Conservation (phyloP, 2,797 vertebrate genomes). For the Buphagus erythrorhynchus region DNA sequence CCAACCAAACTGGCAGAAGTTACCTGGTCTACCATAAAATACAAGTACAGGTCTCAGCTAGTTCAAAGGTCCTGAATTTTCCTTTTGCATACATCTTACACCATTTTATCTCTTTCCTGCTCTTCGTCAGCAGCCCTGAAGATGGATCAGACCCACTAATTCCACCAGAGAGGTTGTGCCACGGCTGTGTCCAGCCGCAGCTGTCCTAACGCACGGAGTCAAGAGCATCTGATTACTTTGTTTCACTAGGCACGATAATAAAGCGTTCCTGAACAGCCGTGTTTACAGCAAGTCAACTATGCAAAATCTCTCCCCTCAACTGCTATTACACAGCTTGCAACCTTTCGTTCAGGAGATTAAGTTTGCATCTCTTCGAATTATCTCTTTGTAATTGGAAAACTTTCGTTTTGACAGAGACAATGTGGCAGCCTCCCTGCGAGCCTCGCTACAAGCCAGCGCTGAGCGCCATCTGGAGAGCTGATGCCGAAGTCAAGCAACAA, state of each 20-base stretch:
- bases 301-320: conserved; percentile 66
- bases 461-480: conserved; percentile 78
- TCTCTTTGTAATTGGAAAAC: conserved; percentile 80
- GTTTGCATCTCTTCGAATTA: conserved; percentile 77
- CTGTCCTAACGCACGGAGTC: background rate
- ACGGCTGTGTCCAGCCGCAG: background rate
- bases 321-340: conserved; percentile 79
- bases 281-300: conserved; percentile 73
- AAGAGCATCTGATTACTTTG: conserved; percentile 14
- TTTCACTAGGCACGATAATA: conserved; percentile 55
- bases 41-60: background rate
- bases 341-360: conserved; percentile 79
- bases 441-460: conserved; percentile 73
- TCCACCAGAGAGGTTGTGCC: background rate
- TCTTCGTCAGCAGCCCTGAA: background rate
- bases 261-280: conserved; percentile 49
- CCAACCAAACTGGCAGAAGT: background rate
- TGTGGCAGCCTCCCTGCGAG: conserved; percentile 77
- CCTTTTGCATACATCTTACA: background rate
- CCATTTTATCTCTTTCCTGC: background rate
- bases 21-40: background rate
- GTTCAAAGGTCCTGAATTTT: background rate
- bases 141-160: background rate
- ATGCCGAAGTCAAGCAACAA: conserved; percentile 62
- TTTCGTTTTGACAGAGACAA: conserved; percentile 77